These are phyloP conservation scores for Pyrgus malvae DNA, from an alignment of 2,888 invertebrate genomes.

Conservation along the genomic window DNA sequence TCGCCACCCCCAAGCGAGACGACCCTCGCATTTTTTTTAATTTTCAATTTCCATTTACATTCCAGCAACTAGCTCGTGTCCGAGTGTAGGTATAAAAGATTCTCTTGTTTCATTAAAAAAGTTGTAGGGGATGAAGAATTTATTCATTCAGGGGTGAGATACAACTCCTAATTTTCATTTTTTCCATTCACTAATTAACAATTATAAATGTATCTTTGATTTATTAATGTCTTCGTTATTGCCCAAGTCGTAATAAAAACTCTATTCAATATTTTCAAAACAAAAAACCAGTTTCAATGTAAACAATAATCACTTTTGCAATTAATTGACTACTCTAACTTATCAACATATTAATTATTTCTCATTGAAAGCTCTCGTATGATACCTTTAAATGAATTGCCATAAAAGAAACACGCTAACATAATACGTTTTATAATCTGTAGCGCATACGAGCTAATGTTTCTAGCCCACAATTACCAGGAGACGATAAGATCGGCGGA, in stretches of 20 bases:
- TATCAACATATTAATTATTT: slow-evolving; percentile 1
- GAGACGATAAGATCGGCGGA: slow-evolving; percentile 62
- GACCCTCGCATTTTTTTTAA: slow-evolving; percentile 78
- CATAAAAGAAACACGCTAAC: not conserved
- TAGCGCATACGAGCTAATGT: slow-evolving; percentile 52
- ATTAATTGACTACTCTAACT: not conserved
- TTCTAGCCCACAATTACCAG: slow-evolving; percentile 70
- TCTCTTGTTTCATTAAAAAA: slow-evolving; percentile 37
- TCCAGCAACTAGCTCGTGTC: slow-evolving; percentile 59
- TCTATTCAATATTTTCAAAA: not conserved
- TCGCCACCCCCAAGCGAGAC: slow-evolving; percentile 62
- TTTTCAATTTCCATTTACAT: slow-evolving; percentile 81
- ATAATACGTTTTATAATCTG: slow-evolving; percentile 35
- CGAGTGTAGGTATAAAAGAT: slow-evolving; percentile 38
- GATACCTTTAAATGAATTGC: slow-evolving; percentile 3
- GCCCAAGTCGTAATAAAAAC: not conserved
- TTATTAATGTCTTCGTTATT: not conserved
- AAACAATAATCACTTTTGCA: slow-evolving; percentile 2
- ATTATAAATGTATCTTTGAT: not conserved
- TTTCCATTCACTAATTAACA: not conserved
- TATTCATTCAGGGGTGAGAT: slow-evolving; percentile 22
- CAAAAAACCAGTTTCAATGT: not conserved
- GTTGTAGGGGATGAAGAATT: slow-evolving; percentile 33
- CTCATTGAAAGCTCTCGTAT: slow-evolving; percentile 3
- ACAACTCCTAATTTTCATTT: not conserved